A percentile compares a stretch with the other conserved stretches of the same genome.
Evolutionary conservation across 2,113 vertebrate species (phyloP).

Genomic region (Aix galericulata): DNA sequence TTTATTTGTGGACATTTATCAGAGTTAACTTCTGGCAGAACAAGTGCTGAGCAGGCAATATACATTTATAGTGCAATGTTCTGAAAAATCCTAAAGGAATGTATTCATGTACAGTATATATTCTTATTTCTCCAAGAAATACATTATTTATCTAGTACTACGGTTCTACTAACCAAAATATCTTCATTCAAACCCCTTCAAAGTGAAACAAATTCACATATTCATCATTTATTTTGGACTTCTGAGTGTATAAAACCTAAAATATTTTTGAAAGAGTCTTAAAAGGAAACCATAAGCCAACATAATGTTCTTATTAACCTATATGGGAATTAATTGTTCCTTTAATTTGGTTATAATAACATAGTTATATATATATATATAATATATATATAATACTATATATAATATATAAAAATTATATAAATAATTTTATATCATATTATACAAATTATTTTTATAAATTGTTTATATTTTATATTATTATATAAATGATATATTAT

Average conservation of each 20-base stretch:
- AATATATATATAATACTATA: too few species aligned
- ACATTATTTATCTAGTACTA: background rate
- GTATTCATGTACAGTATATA: background rate
- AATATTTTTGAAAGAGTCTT: background rate
- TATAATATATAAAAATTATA: background rate
- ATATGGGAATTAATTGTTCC: background rate
- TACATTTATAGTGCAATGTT: background rate
- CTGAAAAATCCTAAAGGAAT: background rate
- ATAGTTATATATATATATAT: background rate
- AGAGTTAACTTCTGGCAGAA: constrained; percentile 2
- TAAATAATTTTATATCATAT: too few species aligned
- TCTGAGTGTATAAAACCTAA: background rate
- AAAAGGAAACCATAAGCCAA: background rate
- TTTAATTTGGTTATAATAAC: background rate
- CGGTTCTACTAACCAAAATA: background rate
- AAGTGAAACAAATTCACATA: background rate
- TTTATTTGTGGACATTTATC: background rate
- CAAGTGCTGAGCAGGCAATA: background rate
- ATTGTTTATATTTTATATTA: too few species aligned
- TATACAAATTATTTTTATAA: too few species aligned
- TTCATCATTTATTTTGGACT: background rate
- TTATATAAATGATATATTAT: too few species aligned
- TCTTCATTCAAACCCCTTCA: background rate
- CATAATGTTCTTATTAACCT: background rate
- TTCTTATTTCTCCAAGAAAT: background rate